Base-by-base conservation (phyloP, 2,888 invertebrate genomes). In the Craniophora ligustri region DNA sequence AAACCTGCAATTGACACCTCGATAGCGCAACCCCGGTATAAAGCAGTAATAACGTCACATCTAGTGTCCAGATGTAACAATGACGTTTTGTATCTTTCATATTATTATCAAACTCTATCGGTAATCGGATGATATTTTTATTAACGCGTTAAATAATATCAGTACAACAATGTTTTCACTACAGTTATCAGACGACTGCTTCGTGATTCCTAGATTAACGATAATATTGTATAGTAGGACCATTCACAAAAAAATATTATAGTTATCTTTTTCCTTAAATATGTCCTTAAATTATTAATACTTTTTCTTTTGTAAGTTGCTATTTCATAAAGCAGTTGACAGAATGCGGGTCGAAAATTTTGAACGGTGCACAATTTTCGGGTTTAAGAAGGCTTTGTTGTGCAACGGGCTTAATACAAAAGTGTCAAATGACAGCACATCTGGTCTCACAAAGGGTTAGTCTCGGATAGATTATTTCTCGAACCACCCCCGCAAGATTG, bases 381-480 rank as follows among this genome's bases (percentile, higher is more conserved):
- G 89, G 87, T 87, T 89, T 92, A 92, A 92, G 90, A 88, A 87
- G 89, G 73, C 88, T 88, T 93, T 93, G 92, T 92, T 92, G 93
- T 93, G 92, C 93, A 93, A 93, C 89, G 89, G 88, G 89, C 89
- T 79, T 93, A 92, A 92, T 93, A 93, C 93, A 93, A 92, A 93
- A 93, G 93, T 93, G 93, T 93, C 92, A 91, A 93, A 93, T 93
- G 93, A 93, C 93, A 90, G 90, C 91, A 89, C 93, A 93, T 93
- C 93, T 93, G 93, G 89, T 83, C 74, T 76, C 87, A 91, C 92
- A 93, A 93, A 93, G 93, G 93, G 93, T 93, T 93, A 88, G 69
- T 83, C 76, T 79, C 81, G 87, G 90, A 89, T 91, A 89, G 91
- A 93, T 92, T 92, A 92, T 92, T 93, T 92, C 92, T 88, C 91